Base-by-base conservation (phyloP, 2,797 vertebrate species). In the Gallinago stenura region DNA sequence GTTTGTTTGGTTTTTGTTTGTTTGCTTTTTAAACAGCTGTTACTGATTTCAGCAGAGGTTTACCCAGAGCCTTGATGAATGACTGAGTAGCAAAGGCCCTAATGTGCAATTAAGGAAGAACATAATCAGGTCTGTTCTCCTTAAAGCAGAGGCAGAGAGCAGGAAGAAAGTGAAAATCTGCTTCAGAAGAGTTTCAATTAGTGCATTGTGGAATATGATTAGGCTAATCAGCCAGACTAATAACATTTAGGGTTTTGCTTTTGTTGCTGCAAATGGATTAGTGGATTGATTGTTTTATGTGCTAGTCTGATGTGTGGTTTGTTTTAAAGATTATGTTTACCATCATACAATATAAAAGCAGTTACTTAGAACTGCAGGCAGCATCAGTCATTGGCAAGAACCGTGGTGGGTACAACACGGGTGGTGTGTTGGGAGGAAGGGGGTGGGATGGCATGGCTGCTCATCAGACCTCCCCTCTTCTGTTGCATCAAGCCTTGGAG, bases 231-330 rank as follows among this genome's bases (percentile, higher is more conserved):
- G 9, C 35, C 71, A 77, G 73, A 43, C 93, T 92, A 95, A 90
- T 80, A 41, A 82, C 56, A 84, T 65, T 87, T n/a, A 70, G 3
- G 35, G 15, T 10, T 82, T 86, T 76, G 53, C 73, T 83, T 93
- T 87, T 95, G 60, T 84, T 69, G 51, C 62, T 71, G 45, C 57
- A 93, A 96, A 87, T 71, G 85, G 91, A 82, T 97, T 92, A 97
- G 65, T 35, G 54, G 50, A 84, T 92, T 96, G 95, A 93, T 33
- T 88, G 58, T 20, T 72, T 88, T 76, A 83, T 8, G 48, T 57
- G 45, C 60, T 48, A n/a, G 78, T n/a, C 81, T 90, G 69, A 76
- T 9, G 50, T 7, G 46, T 1, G 30, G 73, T 54, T 92, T 83
- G 51, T 45, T 94, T 88, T 90, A 51, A 70, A 64, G 51, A 60